phyloP scores from a whole-genome alignment of 2,113 vertebrate genomes.

The Delphinapterus leucas region DNA sequence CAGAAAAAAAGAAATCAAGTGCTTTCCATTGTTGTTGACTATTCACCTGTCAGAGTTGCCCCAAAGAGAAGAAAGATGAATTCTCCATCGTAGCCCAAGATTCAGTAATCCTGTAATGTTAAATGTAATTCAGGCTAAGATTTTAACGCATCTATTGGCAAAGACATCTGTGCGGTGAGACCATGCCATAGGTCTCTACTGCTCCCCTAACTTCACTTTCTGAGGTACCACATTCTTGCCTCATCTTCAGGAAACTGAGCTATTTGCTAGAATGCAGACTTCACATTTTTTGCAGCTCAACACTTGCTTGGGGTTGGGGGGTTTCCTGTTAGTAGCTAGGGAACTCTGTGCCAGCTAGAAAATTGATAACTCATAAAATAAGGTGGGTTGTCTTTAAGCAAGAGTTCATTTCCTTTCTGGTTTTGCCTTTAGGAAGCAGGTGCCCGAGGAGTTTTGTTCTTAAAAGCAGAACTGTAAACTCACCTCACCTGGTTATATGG shows the following conservation, averaged over 20 bases:
- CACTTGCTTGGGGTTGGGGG: constrained; percentile 45
- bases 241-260: constrained; percentile 66
- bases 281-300: constrained; percentile 44
- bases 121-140: constrained; percentile 74
- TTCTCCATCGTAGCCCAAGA: constrained; percentile 71
- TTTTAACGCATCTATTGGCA: constrained; percentile 77
- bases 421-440: constrained; percentile 71
- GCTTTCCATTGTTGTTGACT: constrained; percentile 72
- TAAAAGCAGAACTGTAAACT: constrained; percentile 61
- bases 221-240: constrained; percentile 46
- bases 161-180: constrained; percentile 52
- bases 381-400: constrained; percentile 70
- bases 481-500: constrained; percentile 45
- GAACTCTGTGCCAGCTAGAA: constrained; percentile 53
- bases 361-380: constrained; percentile 68
- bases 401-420: constrained; percentile 75
- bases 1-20: constrained; percentile 66
- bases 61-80: constrained; percentile 62
- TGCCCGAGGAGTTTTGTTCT: constrained; percentile 65
- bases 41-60: constrained; percentile 62
- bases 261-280: constrained; percentile 49
- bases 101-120: constrained; percentile 67
- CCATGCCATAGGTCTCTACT: constrained; percentile 62
- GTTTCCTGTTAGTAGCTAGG: not conserved
- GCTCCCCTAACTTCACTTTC: constrained; percentile 70